Conservation (phyloP, 2,797 vertebrate species). For the Enteromius fasciolatus region DNA sequence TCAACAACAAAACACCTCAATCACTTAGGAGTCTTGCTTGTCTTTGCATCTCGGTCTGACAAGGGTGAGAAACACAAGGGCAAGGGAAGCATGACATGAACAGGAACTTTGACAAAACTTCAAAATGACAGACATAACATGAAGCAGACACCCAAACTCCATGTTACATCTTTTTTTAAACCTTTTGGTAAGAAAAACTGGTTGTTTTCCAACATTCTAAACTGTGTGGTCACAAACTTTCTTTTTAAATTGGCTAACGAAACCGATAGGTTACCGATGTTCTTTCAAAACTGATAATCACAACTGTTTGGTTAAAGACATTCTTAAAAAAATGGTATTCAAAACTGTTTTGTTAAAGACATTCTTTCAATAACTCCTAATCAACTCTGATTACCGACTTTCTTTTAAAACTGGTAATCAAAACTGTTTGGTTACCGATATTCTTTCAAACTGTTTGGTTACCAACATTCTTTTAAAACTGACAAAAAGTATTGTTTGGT, state of each 20-base stretch:
- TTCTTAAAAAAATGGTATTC: neutral
- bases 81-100: too few relatives aligned
- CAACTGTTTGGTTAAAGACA: neutral
- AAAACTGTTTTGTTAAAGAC: neutral
- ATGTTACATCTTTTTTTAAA: too few relatives aligned
- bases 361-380: neutral
- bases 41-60: too few relatives aligned
- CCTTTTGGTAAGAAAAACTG: too few relatives aligned
- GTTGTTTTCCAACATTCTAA: neutral
- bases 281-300: neutral
- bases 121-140: too few relatives aligned
- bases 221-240: neutral
- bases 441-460: neutral
- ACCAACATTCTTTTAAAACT: neutral
- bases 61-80: too few relatives aligned
- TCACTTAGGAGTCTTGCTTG: too few relatives aligned
- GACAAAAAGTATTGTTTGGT: neutral
- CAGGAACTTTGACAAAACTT: too few relatives aligned
- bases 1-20: too few relatives aligned
- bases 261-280: neutral
- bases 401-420: neutral
- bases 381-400: neutral
- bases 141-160: too few relatives aligned
- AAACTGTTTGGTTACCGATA: neutral
- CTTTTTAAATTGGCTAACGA: neutral